These are phyloP conservation scores for Drosophila varians DNA, from an alignment of 1,140 invertebrate genomes.

Conservation along the genomic window DNA sequence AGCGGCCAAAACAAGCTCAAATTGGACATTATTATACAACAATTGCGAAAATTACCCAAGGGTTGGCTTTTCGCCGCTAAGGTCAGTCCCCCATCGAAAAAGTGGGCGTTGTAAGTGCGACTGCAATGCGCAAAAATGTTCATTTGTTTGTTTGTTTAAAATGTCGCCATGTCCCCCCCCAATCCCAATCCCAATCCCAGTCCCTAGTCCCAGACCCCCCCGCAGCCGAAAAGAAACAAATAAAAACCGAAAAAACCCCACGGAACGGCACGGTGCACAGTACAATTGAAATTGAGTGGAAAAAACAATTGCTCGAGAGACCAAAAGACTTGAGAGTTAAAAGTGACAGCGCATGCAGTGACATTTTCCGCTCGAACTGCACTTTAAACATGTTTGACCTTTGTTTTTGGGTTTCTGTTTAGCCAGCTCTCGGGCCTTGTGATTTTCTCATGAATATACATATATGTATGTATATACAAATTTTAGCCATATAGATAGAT, in stretches of 20 bases:
- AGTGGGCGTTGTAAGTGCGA: conserved; percentile 55
- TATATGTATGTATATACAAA: not conserved
- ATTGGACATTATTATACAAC: conserved; percentile 56
- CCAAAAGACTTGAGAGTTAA: conserved; percentile 19
- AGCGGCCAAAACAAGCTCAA: conserved; percentile 31
- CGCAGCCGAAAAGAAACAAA: not conserved
- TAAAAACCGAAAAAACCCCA: too few species aligned
- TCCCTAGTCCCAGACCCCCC: not conserved
- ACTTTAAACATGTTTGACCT: conserved; percentile 72
- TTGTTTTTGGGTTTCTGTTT: conserved; percentile 28
- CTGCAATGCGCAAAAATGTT: conserved; percentile 72
- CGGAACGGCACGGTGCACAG: conserved; percentile 2
- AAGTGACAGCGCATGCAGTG: conserved; percentile 69
- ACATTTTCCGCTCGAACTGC: conserved; percentile 66
- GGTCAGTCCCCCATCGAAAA: conserved; percentile 17
- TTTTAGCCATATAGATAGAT: not conserved
- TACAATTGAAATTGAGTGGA: conserved; percentile 76
- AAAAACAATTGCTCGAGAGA: conserved; percentile 52
- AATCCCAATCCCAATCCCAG: too few species aligned
- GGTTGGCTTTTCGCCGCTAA: conserved; percentile 25
- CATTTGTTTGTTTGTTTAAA: conserved; percentile 64
- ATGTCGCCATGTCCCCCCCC: not conserved
- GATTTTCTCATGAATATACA: not conserved
- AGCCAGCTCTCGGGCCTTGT: conserved; percentile 1
- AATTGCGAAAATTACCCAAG: conserved; percentile 38